These are phyloP conservation scores for Thamnophis elegans DNA, from an alignment of 2,797 vertebrate species.

Conservation along the genomic window DNA sequence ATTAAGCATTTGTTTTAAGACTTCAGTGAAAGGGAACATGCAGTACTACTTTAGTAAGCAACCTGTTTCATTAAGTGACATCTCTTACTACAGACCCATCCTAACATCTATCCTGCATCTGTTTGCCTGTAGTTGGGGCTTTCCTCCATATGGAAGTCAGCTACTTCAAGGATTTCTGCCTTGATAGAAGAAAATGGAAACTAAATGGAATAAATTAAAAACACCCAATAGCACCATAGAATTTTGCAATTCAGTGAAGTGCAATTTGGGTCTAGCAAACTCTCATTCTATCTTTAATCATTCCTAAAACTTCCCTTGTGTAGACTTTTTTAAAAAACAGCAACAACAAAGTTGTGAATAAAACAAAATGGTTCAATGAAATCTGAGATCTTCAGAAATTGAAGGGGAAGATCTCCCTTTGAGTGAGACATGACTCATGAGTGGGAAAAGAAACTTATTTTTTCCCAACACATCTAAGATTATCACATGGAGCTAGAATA, in stretches of 20 bases:
- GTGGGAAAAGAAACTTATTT: slow-evolving; percentile 1
- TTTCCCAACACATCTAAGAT: neutral
- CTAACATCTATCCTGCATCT: neutral
- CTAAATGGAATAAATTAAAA: neutral
- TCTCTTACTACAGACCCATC: neutral
- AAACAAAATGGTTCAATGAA: slow-evolving; percentile 6
- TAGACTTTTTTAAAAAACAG: neutral
- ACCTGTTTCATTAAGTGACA: neutral
- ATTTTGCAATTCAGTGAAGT: neutral
- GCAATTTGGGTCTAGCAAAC: neutral
- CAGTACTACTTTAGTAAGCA: neutral
- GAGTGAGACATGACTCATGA: slow-evolving; percentile 5
- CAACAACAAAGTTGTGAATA: neutral
- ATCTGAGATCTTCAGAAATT: neutral
- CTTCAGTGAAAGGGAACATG: neutral
- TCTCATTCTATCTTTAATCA: neutral
- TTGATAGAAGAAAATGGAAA: neutral
- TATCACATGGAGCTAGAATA: slow-evolving; percentile 9
- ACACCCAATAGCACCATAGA: neutral
- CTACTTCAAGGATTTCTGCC: neutral
- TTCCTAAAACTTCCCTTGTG: neutral
- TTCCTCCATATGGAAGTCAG: neutral
- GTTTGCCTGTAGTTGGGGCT: neutral
- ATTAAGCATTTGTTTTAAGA: neutral
- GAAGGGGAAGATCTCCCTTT: neutral